These are phyloP conservation scores for Dendrocincla fuliginosa DNA, from an alignment of 2,797 vertebrate genomes.

Conservation along the genomic window DNA sequence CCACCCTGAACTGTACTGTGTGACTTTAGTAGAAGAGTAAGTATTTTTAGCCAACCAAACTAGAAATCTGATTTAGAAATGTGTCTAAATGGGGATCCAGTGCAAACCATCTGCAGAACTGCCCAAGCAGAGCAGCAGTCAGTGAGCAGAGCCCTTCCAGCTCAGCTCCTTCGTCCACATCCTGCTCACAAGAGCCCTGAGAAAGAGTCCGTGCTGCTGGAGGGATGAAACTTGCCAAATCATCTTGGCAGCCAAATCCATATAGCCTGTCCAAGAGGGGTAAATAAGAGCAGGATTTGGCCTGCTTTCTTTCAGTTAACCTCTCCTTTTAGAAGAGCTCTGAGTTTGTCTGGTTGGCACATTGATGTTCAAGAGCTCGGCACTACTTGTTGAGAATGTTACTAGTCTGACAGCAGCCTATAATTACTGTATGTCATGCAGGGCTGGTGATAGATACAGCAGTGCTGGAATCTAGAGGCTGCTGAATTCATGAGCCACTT, in stretches of 20 bases:
- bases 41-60: not conserved
- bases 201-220: not conserved
- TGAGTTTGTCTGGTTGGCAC: not conserved
- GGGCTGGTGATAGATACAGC: not conserved
- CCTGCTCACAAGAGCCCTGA: not conserved
- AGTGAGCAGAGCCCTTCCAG: not conserved
- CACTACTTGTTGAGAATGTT: not conserved
- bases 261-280: not conserved
- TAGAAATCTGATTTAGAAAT: not conserved
- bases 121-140: accelerated
- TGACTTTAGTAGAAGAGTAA: not conserved
- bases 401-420: not conserved
- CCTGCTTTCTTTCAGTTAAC: not conserved
- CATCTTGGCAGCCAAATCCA: not conserved
- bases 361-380: not conserved
- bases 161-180: not conserved
- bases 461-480: not conserved
- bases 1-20: not conserved
- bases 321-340: not conserved
- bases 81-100: accelerated
- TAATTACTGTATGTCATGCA: not conserved
- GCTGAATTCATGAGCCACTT: not conserved
- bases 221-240: not conserved
- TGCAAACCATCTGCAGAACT: not conserved
- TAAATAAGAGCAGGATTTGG: not conserved